These are phyloP conservation scores for Typhlichthys eigenmanni DNA, from an alignment of 2,797 vertebrate genomes.

Conservation along the genomic window DNA sequence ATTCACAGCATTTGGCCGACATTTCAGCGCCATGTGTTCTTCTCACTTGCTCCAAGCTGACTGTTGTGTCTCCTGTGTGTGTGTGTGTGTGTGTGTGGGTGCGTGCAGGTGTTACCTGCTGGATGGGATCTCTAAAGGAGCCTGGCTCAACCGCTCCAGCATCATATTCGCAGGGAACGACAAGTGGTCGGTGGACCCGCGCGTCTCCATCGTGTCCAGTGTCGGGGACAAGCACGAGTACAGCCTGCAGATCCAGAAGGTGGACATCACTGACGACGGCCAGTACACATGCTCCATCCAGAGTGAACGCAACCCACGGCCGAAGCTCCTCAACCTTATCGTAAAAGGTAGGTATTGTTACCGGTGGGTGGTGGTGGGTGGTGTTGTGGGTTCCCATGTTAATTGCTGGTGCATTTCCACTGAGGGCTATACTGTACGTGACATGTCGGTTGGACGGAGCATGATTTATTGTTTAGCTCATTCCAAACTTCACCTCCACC, in stretches of 20 bases:
- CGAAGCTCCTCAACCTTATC: constrained; percentile 93
- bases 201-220: constrained; percentile 91
- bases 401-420: too few relatives aligned
- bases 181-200: constrained; percentile 97
- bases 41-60: not conserved
- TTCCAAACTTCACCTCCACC: not conserved
- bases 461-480: too few relatives aligned
- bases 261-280: constrained; percentile 93
- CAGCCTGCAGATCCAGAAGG: constrained; percentile 98
- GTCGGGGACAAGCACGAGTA: constrained; percentile 90
- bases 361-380: not conserved
- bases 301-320: constrained; percentile 88
- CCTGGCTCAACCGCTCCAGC: constrained; percentile 97
- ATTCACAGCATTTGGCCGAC: too few relatives aligned
- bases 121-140: constrained; percentile 96
- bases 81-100: not conserved
- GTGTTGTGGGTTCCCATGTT: too few relatives aligned
- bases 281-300: constrained; percentile 96
- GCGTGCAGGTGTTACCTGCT: constrained; percentile 90
- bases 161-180: constrained; percentile 96
- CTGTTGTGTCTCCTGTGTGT: not conserved
- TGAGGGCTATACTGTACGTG: not conserved
- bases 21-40: not conserved
- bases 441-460: too few relatives aligned
- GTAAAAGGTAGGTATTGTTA: constrained; percentile 86